Evolutionary conservation across 2,113 vertebrate genomes (phyloP).

Genomic region (Cranoglanis bouderius): DNA sequence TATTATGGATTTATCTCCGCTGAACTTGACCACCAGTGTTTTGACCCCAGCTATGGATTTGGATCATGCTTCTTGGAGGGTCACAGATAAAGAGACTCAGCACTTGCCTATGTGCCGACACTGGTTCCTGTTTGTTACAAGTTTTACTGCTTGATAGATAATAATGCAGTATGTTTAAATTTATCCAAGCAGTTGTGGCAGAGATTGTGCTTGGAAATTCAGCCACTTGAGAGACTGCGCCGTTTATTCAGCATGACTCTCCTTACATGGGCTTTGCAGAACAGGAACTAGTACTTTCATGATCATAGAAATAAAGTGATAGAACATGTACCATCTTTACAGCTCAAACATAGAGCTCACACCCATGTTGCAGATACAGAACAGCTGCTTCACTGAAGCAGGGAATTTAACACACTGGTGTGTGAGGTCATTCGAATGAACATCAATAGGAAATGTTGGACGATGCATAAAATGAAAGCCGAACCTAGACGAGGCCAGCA

Average conservation of each 20-base stretch:
- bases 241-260: background rate
- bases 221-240: background rate
- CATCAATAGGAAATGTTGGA: slow-evolving; percentile 28
- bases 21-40: background rate
- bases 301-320: background rate
- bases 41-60: background rate
- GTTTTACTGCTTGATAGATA: background rate
- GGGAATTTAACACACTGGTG: slow-evolving; percentile 17
- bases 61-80: background rate
- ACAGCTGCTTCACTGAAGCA: background rate
- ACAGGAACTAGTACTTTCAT: background rate
- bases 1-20: background rate
- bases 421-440: slow-evolving; percentile 4
- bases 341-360: background rate
- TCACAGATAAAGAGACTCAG: background rate
- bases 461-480: slow-evolving; percentile 52
- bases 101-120: background rate
- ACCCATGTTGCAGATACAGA: background rate
- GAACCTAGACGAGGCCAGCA: slow-evolving; percentile 55
- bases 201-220: background rate
- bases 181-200: background rate
- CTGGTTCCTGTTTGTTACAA: background rate
- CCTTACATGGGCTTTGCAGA: background rate
- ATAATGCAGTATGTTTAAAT: background rate
- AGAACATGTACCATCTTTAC: background rate